A percentile compares a stretch with the other conserved stretches of the same genome.
phyloP scores from a whole-genome alignment of 2,797 vertebrate genomes.

The Morelia viridis region DNA sequence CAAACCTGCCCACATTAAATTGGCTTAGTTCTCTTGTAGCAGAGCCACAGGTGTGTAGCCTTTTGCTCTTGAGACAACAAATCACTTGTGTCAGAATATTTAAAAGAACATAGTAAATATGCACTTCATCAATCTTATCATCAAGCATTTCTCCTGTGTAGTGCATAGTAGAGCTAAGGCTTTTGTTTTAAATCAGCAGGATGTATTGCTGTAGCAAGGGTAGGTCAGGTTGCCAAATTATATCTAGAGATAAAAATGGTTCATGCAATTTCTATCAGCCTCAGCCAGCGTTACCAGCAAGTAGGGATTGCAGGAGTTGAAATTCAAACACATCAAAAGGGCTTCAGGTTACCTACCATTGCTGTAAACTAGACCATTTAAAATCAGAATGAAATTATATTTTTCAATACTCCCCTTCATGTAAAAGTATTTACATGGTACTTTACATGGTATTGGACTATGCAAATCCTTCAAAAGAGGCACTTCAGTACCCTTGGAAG shows the following conservation, averaged over 20 bases:
- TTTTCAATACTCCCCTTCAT: not conserved
- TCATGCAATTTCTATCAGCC: too few relatives aligned
- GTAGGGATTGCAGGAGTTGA: not conserved
- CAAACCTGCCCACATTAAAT: not conserved
- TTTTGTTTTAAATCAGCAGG: not conserved
- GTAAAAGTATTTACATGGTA: too few relatives aligned
- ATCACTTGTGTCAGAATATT: constrained; percentile 9
- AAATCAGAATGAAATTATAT: not conserved
- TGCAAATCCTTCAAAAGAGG: not conserved
- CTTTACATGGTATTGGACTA: not conserved
- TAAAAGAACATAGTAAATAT: not conserved
- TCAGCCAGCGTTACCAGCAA: too few relatives aligned
- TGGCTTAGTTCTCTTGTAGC: constrained; percentile 9
- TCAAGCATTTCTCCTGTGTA: not conserved
- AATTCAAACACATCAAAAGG: not conserved
- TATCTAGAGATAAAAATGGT: not conserved
- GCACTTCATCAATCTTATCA: not conserved
- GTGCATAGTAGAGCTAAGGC: not conserved
- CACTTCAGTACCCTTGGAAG: not conserved
- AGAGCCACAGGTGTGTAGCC: not conserved
- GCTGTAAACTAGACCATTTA: not conserved
- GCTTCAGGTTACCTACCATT: not conserved
- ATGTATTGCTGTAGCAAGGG: not conserved
- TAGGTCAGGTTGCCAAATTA: not conserved
- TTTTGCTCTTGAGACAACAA: not conserved